Evolutionary conservation across 2,113 vertebrate species (phyloP), one percentile per base, ranked within the genome.

Genomic region (Ranitomeya imitator): DNA sequence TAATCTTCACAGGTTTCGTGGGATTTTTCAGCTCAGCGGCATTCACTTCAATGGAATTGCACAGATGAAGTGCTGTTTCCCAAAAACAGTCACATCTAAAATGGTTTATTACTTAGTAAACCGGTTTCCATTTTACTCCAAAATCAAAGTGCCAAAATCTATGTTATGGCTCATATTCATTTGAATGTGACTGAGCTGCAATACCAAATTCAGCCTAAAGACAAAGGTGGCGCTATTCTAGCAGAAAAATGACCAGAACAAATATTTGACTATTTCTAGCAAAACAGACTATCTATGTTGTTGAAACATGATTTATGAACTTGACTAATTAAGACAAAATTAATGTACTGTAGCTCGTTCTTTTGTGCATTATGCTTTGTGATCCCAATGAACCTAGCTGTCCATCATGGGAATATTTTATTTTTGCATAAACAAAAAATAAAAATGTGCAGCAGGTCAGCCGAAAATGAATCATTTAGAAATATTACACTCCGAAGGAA

Each of bases 251-350:
- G 6, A 21, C 6, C 5, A 16, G 18, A 21, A 8, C 26, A 37
- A 65, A 65, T 19, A 63, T 14, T 83, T 52, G 65, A 11, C 0
- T 65, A n/a, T 37, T 21, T 52, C 21, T 71, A 71, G 51, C 19
- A n/a, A 84, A 84, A 16, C n/a, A 23, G 21, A 13, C 51, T 84
- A 9, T 71, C 14, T 4, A 23, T 51, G 55, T 54, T 55, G 82
- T 71, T 84, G 45, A 71, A 69, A 55, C 71, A 69, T 84, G 63
- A 84, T 84, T 83, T 67, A 67, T 83, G 61, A 83, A 83, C 82
- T 18, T 23, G 6, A 61, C 82, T 67, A 83, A 83, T 83, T 83
- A 71, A 69, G 63, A 84, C 45, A 84, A 69, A 84, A 69, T 84
- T 69, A 69, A 84, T 69, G 82, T 84, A 26, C 63, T 69, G 52